Evolutionary conservation across 2,888 invertebrate genomes (phyloP).

Genomic region (Andrena minutula): DNA sequence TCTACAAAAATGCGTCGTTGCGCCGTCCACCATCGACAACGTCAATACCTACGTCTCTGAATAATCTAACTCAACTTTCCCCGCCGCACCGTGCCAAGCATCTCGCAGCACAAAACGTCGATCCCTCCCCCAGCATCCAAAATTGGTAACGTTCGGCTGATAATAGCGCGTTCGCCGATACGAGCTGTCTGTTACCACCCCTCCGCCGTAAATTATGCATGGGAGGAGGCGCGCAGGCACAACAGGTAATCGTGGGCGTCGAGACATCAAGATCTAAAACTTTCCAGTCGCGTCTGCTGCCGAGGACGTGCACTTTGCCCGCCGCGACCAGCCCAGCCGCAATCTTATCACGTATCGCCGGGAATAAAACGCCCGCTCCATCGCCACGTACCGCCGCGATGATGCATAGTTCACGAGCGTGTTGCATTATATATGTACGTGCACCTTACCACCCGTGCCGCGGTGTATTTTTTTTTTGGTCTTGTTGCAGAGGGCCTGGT

Average conservation of each 20-base stretch:
- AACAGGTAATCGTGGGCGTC: slow-evolving; percentile 7
- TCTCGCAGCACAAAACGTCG: background rate
- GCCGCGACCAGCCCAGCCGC: slow-evolving; percentile 28
- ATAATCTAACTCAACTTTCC: background rate
- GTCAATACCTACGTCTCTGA: background rate
- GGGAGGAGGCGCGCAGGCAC: background rate
- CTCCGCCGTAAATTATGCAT: slow-evolving; percentile 5
- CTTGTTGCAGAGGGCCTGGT: slow-evolving; percentile 90
- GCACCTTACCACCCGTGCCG: background rate
- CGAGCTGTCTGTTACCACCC: background rate
- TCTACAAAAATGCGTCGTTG: background rate
- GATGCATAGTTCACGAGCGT: slow-evolving; percentile 64
- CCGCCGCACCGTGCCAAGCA: background rate
- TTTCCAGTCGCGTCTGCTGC: slow-evolving; percentile 42
- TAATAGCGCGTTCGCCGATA: background rate
- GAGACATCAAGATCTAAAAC: slow-evolving; percentile 42
- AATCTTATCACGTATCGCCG: slow-evolving; percentile 67
- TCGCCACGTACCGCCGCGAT: slow-evolving; percentile 35
- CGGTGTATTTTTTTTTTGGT: slow-evolving; percentile 18
- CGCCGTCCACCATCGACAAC: background rate
- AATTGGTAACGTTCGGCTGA: background rate
- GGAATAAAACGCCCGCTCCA: slow-evolving; percentile 50
- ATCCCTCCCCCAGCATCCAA: background rate
- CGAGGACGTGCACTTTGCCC: slow-evolving; percentile 35
- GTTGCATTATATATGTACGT: background rate